These are phyloP conservation scores for Myotis davidii DNA, from an alignment of 2,113 vertebrate genomes.

Conservation along the genomic window DNA sequence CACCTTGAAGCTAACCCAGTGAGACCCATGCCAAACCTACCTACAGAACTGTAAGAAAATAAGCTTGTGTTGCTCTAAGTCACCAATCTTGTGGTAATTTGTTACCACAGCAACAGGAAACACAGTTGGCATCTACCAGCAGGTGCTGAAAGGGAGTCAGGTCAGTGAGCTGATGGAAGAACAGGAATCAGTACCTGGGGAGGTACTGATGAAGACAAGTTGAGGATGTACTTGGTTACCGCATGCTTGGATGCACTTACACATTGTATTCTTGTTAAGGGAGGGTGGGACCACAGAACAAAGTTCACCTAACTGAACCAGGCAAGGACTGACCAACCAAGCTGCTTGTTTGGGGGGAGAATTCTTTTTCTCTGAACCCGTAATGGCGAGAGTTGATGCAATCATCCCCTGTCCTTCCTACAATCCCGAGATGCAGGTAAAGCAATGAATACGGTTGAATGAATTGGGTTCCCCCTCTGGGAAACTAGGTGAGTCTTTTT, in stretches of 20 bases:
- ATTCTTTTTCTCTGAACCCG: background rate
- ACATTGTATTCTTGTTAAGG: background rate
- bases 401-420: background rate
- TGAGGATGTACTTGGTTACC: accelerated
- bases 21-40: background rate
- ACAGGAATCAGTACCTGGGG: accelerated
- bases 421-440: background rate
- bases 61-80: accelerated
- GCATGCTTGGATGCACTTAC: accelerated
- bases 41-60: background rate
- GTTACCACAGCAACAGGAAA: background rate
- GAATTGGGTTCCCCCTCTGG: background rate
- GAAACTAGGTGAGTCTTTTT: background rate
- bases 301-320: background rate
- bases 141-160: background rate
- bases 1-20: background rate
- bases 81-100: background rate
- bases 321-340: background rate
- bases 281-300: background rate
- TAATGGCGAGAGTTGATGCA: background rate
- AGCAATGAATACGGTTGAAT: background rate
- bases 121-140: background rate
- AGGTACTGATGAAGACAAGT: too few relatives aligned
- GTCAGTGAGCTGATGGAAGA: accelerated
- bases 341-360: background rate